Evolutionary conservation across 2,797 vertebrate species (phyloP).

Genomic region (Valencia hispanica): DNA sequence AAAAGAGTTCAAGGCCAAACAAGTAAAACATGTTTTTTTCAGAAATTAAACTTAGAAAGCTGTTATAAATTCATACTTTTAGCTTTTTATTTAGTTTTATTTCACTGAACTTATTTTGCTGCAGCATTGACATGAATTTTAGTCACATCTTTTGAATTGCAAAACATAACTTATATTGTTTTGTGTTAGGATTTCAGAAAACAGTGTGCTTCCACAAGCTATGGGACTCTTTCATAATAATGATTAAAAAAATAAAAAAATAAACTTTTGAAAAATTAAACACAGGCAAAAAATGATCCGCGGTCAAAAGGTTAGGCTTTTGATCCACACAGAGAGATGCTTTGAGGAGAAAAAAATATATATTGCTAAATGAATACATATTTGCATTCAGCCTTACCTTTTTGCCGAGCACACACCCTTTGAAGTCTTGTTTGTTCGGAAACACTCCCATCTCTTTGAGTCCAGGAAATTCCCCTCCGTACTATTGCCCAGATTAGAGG

Average conservation of each 20-base stretch:
- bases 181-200: slow-evolving; percentile 37
- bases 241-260: slow-evolving; percentile 17
- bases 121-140: background rate
- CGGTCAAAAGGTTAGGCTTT: slow-evolving; percentile 80
- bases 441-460: slow-evolving; percentile 77
- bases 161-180: slow-evolving; percentile 21
- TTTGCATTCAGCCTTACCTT: slow-evolving; percentile 79
- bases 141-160: slow-evolving; percentile 11
- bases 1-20: slow-evolving; percentile 39
- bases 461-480: slow-evolving; percentile 73
- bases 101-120: background rate
- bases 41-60: slow-evolving; percentile 11
- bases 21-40: slow-evolving; percentile 17
- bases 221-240: slow-evolving; percentile 46
- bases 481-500: slow-evolving; percentile 70
- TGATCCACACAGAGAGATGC: slow-evolving; percentile 75
- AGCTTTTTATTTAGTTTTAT: background rate
- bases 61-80: background rate
- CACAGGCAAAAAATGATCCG: slow-evolving; percentile 63
- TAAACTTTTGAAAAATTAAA: slow-evolving; percentile 72
- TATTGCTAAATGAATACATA: slow-evolving; percentile 77
- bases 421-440: slow-evolving; percentile 80
- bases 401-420: slow-evolving; percentile 70
- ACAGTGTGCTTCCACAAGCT: slow-evolving; percentile 46
- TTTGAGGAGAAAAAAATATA: slow-evolving; percentile 70